These are phyloP conservation scores for Nemotelus pantherinus DNA, from an alignment of 2,888 invertebrate species.

Conservation along the genomic window DNA sequence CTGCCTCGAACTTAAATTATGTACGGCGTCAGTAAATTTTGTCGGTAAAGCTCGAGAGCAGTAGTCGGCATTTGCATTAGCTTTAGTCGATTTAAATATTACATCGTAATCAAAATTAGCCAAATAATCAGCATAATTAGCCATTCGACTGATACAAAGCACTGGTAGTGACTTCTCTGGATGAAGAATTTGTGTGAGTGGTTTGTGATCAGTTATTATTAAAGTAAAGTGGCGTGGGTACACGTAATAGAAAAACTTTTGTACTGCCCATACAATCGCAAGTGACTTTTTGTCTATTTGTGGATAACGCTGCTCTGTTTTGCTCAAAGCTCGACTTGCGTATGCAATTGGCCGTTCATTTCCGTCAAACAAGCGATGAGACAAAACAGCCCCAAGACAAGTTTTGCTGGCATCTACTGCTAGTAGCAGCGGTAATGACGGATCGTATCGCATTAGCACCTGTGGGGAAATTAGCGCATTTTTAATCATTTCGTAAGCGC, in stretches of 20 bases:
- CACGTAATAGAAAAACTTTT: constrained; percentile 45
- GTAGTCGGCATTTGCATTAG: constrained; percentile 22
- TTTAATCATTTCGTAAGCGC: constrained; percentile 10
- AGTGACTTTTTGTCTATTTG: constrained; percentile 46
- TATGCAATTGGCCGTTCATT: constrained; percentile 47
- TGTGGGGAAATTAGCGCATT: constrained; percentile 38
- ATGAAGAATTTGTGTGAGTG: constrained; percentile 45
- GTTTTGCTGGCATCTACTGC: constrained; percentile 48
- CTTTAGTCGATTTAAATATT: constrained; percentile 5
- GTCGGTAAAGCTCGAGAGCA: constrained; percentile 15
- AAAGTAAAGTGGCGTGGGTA: constrained; percentile 25
- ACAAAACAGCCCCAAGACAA: constrained; percentile 47
- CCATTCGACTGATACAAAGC: constrained; percentile 32
- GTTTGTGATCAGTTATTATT: constrained; percentile 39
- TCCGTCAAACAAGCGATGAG: constrained; percentile 35
- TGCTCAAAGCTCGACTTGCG: neutral
- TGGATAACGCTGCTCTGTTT: constrained; percentile 38
- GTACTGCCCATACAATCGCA: constrained; percentile 45
- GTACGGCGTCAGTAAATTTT: neutral
- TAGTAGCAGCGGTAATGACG: constrained; percentile 43
- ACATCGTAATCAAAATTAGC: constrained; percentile 18
- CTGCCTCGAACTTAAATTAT: neutral
- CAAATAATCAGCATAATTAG: constrained; percentile 22
- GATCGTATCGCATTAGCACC: constrained; percentile 48
- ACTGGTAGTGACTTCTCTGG: constrained; percentile 44